Base-by-base conservation (phyloP, 2,888 invertebrate species). In the Cylindroiulus punctatus region DNA sequence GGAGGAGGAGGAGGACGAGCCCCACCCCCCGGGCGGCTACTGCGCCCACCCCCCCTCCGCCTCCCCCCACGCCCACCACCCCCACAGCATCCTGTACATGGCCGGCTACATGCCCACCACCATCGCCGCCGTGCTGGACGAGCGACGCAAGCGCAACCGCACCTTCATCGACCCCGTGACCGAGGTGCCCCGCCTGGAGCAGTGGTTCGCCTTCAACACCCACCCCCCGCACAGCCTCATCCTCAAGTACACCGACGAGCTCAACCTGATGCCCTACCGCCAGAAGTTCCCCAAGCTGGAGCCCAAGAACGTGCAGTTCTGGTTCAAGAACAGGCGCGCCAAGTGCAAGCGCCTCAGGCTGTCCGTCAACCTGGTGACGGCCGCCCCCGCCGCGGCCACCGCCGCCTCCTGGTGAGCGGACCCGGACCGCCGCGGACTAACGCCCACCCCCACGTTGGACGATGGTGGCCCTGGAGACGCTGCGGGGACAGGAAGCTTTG, bases 81-180 rank as follows among this genome's bases (percentile, higher is more conserved):
- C 32, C 4, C 85, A 76, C 84, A 86, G 86, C 87, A 96, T 96
- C 88, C 96, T 96, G 96, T 96, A 96, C 90, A 96, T 96, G 96
- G 95, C 95, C 89, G 96, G 96, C 90, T 96, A 96, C 90, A 95
- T 96, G 89, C 94, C 95, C 19, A 90, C 90, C 90, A 91, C 95
- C 88, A 93, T 92, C 85, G 92, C 93, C 26, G 88, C 87, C 22
- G 87, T 88, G 36, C 88, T 88, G 36, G 97, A 97, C 89, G 97
- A 97, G 90, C 93, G 97, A 57, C 94, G 98, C 88, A 97, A 98
- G 91, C 94, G 99, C 81, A 99, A 98, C 91, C 94, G 99, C 89
- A 98, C 99, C 81, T 99, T 99, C 92, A 99, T 99, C 90, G 99
- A 99, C 92, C 99, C 99, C 0, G 97, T 99, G 32, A 97, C 98